Evolutionary conservation across 2,888 invertebrate species (phyloP).

Genomic region (Cecidostiba fungosa): DNA sequence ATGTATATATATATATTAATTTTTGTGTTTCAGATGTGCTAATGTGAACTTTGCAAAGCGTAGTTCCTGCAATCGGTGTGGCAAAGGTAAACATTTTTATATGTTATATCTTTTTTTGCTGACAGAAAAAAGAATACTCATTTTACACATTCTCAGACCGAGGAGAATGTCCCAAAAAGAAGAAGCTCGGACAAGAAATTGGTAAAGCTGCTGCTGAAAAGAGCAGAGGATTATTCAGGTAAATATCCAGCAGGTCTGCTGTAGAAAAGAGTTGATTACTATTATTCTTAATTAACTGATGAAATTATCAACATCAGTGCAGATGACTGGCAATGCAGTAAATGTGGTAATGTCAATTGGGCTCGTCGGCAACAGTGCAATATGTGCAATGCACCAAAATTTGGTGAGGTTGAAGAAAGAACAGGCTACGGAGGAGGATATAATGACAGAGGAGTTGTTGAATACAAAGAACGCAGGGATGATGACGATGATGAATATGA

Average conservation of each 20-base stretch:
- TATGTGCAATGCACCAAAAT: constrained; percentile 99
- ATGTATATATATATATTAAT: not conserved
- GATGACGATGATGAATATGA: constrained; percentile 97
- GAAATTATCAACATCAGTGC: constrained; percentile 86
- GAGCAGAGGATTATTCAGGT: constrained; percentile 92
- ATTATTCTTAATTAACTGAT: not conserved
- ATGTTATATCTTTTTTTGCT: constrained; percentile 53
- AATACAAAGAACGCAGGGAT: constrained; percentile 93
- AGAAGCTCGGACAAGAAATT: constrained; percentile 96
- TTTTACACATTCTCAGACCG: constrained; percentile 75
- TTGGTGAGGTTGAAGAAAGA: constrained; percentile 94
- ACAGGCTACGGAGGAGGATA: constrained; percentile 94
- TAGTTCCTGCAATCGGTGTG: constrained; percentile 95
- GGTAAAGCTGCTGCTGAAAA: constrained; percentile 99
- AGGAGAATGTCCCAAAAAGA: constrained; percentile 83
- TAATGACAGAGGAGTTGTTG: constrained; percentile 97
- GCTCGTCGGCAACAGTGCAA: constrained; percentile 97
- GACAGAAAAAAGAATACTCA: constrained; percentile 53
- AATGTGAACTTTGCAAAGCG: constrained; percentile 97
- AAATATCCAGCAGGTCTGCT: constrained; percentile 54
- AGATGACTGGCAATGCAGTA: constrained; percentile 99
- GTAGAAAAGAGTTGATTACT: not conserved
- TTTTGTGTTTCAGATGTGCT: constrained; percentile 85
- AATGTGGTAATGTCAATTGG: constrained; percentile 99
- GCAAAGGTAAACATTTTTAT: constrained; percentile 83